Percentiles rank a stretch among this genome's conserved stretches.
Conservation (phyloP, 2,113 vertebrate genomes). For the Paratilapia polleni region DNA sequence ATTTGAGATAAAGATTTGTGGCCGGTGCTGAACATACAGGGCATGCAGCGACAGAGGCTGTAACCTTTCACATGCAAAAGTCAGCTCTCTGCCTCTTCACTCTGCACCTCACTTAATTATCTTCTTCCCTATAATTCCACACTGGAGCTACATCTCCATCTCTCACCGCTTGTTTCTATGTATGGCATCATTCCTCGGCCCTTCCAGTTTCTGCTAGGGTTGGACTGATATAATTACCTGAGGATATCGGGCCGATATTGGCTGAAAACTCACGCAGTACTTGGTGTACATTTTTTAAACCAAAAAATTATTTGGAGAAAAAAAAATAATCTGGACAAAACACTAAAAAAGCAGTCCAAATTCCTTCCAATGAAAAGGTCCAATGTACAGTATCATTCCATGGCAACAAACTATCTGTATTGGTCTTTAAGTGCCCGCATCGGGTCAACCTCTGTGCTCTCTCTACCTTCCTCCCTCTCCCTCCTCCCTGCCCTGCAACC, state of each 20-base stretch:
- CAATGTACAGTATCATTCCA: not conserved
- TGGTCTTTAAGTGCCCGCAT: slow-evolving; percentile 16
- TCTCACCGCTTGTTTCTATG: slow-evolving; percentile 28
- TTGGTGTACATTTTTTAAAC: not conserved
- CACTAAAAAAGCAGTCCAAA: not conserved
- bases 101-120: slow-evolving; percentile 64
- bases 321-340: not conserved
- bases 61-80: slow-evolving; percentile 43
- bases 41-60: not conserved
- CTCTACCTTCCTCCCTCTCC: slow-evolving; percentile 38
- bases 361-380: not conserved
- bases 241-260: not conserved
- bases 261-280: not conserved
- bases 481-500: slow-evolving; percentile 41
- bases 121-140: slow-evolving; percentile 22
- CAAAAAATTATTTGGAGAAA: not conserved
- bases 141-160: slow-evolving; percentile 20
- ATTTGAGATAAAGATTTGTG: not conserved
- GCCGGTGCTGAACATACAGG: not conserved
- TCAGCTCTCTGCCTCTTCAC: slow-evolving; percentile 51
- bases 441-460: slow-evolving; percentile 35
- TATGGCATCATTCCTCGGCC: slow-evolving; percentile 26
- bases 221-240: not conserved
- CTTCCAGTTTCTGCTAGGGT: not conserved
- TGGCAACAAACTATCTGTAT: not conserved